These are phyloP conservation scores for Cyprinodon diabolis DNA, from an alignment of 2,797 vertebrate species.

Conservation along the genomic window DNA sequence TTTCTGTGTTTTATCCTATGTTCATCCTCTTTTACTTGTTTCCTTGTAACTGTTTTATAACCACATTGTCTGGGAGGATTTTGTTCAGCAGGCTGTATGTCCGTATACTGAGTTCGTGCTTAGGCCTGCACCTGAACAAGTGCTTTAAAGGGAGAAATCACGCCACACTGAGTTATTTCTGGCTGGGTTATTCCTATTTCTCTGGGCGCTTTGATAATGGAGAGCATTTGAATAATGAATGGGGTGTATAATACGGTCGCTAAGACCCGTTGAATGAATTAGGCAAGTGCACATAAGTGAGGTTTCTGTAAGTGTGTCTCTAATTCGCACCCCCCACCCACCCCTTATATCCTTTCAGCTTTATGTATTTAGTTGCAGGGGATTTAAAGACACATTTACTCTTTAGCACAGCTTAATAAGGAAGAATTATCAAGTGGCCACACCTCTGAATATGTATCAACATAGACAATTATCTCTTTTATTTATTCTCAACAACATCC, in stretches of 20 bases:
- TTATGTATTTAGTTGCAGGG: slow-evolving; percentile 5
- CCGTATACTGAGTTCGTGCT: slow-evolving; percentile 45
- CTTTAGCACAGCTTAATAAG: not conserved
- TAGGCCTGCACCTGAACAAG: slow-evolving; percentile 51
- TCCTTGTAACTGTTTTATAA: not conserved
- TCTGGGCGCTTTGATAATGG: slow-evolving; percentile 80
- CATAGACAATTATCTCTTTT: not conserved
- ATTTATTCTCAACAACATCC: not conserved
- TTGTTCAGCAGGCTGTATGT: slow-evolving; percentile 41
- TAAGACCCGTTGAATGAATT: slow-evolving; percentile 64
- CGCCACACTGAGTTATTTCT: slow-evolving; percentile 77
- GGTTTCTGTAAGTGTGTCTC: slow-evolving; percentile 40
- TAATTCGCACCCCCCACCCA: slow-evolving; percentile 21
- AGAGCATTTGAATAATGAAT: slow-evolving; percentile 79
- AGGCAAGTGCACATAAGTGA: slow-evolving; percentile 49
- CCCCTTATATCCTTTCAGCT: not conserved
- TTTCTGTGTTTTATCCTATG: not conserved
- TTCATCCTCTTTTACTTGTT: not conserved
- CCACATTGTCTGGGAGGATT: slow-evolving; percentile 55
- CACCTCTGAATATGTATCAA: not conserved
- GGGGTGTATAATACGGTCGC: slow-evolving; percentile 71
- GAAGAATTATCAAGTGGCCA: not conserved
- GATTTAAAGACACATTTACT: not conserved
- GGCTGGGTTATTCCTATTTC: slow-evolving; percentile 76
- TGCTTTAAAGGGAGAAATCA: slow-evolving; percentile 66